Evolutionary conservation across 2,888 invertebrate species (phyloP).

Genomic region (Frankliniella intonsa): DNA sequence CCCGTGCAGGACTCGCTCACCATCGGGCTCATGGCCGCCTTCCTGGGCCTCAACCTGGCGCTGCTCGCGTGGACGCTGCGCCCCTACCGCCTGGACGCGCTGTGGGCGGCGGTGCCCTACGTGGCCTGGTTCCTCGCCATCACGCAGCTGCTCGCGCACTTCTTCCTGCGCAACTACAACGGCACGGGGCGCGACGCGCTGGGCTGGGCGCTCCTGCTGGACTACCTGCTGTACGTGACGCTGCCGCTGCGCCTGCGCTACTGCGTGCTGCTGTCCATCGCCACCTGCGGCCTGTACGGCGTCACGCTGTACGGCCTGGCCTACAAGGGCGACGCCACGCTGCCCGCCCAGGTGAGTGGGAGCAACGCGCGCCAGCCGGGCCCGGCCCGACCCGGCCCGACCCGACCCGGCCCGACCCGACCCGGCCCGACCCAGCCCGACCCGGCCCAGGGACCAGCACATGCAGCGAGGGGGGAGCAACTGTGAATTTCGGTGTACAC

Average conservation of each 20-base stretch:
- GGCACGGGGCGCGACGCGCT: conserved; percentile 61
- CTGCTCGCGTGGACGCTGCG: conserved; percentile 45
- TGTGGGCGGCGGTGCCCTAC: conserved; percentile 59
- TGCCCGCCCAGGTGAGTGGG: conserved; percentile 38
- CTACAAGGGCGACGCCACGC: conserved; percentile 42
- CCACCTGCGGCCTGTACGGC: conserved; percentile 59
- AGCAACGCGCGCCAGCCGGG: no score
- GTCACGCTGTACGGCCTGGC: conserved; percentile 55
- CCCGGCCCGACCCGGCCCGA: no score
- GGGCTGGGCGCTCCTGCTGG: conserved; percentile 66
- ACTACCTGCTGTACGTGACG: conserved; percentile 69
- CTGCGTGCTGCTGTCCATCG: conserved; percentile 57
- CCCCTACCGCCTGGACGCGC: conserved; percentile 40
- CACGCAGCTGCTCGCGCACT: conserved; percentile 57
- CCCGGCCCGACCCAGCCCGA: no score
- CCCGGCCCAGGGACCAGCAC: no score
- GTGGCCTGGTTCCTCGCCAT: conserved; percentile 61
- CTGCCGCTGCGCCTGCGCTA: conserved; percentile 63
- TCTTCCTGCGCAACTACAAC: conserved; percentile 57
- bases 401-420: no score
- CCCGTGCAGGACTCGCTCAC: conserved; percentile 36
- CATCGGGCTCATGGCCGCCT: conserved; percentile 44
- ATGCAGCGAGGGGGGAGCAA: no score
- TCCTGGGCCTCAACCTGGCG: conserved; percentile 45
- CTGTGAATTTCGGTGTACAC: no score